Percentiles rank a stretch among this genome's conserved stretches.
Evolutionary conservation across 2,113 vertebrate genomes (phyloP).

Genomic region (Cynopterus brachyotis): DNA sequence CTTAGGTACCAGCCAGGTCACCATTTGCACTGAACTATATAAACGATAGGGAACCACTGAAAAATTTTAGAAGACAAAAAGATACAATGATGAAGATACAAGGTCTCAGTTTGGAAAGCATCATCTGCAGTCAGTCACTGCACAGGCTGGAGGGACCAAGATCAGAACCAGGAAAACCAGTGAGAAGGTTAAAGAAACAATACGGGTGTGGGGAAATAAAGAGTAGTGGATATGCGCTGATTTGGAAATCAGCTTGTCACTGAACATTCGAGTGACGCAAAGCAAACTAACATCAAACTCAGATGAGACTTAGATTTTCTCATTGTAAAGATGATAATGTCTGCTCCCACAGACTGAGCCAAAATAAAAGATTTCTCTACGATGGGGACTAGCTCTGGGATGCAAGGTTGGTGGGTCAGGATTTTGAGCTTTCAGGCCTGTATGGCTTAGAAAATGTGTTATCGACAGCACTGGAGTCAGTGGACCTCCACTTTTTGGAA

Average conservation of each 20-base stretch:
- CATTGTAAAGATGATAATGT: not conserved
- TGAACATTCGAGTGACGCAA: not conserved
- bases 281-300: not conserved
- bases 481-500: not conserved
- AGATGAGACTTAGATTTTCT: not conserved
- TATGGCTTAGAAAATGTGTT: not conserved
- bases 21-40: not conserved
- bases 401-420: not conserved
- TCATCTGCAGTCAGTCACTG: not conserved
- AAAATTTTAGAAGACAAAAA: not conserved
- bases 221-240: fast-evolving
- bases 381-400: not conserved
- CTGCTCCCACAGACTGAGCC: not conserved
- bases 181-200: not conserved
- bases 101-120: not conserved
- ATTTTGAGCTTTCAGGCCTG: not conserved
- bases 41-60: not conserved
- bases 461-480: not conserved
- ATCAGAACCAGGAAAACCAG: not conserved
- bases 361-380: not conserved
- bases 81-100: not conserved
- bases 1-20: not conserved
- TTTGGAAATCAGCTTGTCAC: not conserved
- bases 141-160: not conserved
- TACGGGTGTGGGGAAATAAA: not conserved